Conservation (phyloP, 2,113 vertebrate genomes). For the Solenodon paradoxus region DNA sequence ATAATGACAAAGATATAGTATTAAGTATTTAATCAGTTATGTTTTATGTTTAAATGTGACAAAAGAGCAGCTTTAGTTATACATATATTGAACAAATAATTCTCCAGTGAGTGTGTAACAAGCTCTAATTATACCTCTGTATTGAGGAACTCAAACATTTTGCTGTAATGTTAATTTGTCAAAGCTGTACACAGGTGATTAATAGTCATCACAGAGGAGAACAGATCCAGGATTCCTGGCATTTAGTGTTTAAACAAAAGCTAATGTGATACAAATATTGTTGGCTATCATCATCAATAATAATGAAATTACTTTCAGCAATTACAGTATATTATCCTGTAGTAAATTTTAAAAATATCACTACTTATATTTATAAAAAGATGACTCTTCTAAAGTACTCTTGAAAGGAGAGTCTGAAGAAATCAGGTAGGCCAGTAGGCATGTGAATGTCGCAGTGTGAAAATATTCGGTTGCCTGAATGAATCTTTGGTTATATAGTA, state of each 20-base stretch:
- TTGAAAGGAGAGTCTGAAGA: constrained; percentile 9
- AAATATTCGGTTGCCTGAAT: constrained; percentile 8
- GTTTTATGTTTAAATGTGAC: background rate
- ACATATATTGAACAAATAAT: constrained; percentile 35
- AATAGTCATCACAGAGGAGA: background rate
- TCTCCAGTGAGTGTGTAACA: constrained; percentile 18
- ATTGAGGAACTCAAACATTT: background rate
- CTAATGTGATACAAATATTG: background rate
- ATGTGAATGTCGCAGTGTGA: background rate
- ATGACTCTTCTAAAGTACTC: background rate
- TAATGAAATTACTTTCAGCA: background rate
- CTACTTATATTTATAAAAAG: background rate
- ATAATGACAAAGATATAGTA: background rate
- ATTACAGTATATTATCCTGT: background rate
- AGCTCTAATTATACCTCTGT: background rate
- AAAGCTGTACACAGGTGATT: background rate
- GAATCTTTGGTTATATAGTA: background rate
- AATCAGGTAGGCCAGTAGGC: background rate
- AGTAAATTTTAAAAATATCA: background rate
- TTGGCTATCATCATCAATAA: background rate
- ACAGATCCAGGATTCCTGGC: background rate
- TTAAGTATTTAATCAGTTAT: background rate
- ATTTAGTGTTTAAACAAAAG: constrained; percentile 9
- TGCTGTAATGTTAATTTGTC: constrained; percentile 13
- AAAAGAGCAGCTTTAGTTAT: constrained; percentile 10